Conservation (phyloP, 2,888 invertebrate genomes). For the Phaedon cochleariae region DNA sequence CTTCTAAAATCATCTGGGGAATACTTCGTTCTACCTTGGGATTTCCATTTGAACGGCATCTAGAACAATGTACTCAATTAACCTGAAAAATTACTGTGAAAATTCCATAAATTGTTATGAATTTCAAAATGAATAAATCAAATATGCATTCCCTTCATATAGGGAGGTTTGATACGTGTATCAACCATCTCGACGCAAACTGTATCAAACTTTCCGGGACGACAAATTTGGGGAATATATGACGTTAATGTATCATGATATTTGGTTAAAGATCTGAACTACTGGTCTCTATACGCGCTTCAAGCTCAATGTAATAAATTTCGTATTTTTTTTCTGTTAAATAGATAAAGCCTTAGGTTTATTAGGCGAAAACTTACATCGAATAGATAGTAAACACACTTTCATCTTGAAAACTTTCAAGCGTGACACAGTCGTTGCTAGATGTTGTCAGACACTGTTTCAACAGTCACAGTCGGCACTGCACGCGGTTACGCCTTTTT, state of each 20-base stretch:
- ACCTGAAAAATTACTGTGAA: conserved; percentile 9
- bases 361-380: conserved; percentile 5
- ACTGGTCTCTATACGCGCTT: conserved; percentile 9
- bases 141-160: background rate
- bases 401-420: conserved; percentile 12
- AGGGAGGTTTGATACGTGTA: conserved; percentile 16
- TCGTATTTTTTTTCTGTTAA: conserved; percentile 13
- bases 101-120: background rate
- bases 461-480: conserved; percentile 15
- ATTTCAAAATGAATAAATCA: background rate
- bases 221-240: background rate
- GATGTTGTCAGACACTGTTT: conserved; percentile 6
- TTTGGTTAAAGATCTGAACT: background rate
- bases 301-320: conserved; percentile 19
- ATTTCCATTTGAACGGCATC: conserved; percentile 28
- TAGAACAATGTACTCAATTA: conserved; percentile 19
- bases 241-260: background rate
- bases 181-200: conserved; percentile 13
- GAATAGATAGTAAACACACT: conserved; percentile 14
- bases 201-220: conserved; percentile 13
- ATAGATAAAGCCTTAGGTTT: conserved; percentile 18
- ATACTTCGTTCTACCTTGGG: conserved; percentile 16
- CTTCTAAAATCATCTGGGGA: conserved; percentile 1
- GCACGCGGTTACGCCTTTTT: conserved; percentile 12
- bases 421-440: background rate